Evolutionary conservation across 2,113 vertebrate species (phyloP).

Genomic region (Xiphophorus maculatus): DNA sequence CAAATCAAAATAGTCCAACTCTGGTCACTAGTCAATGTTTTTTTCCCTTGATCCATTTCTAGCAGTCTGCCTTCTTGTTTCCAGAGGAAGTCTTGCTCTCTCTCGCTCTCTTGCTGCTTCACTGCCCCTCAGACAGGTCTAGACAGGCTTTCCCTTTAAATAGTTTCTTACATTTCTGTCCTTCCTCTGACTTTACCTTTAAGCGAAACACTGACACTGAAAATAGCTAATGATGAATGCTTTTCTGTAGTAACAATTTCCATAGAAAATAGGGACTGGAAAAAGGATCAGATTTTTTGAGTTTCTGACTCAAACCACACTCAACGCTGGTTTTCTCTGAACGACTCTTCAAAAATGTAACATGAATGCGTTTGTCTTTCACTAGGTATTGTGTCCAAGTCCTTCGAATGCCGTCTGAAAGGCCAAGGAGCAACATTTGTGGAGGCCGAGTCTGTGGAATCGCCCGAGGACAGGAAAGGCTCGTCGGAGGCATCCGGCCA

Average conservation of each 20-base stretch:
- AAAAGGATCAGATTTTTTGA: too few species aligned
- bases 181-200: background rate
- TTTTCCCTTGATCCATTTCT: background rate
- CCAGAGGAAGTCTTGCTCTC: background rate
- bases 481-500: constrained; percentile 54
- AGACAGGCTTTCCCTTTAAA: background rate
- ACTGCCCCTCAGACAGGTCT: background rate
- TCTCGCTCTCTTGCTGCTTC: background rate
- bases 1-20: too few species aligned
- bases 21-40: too few species aligned
- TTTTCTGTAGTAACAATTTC: background rate
- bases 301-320: too few species aligned
- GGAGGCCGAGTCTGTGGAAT: constrained; percentile 83
- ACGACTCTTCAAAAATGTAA: background rate
- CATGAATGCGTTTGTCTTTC: constrained; percentile 26
- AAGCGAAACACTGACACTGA: background rate
- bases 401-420: constrained; percentile 95
- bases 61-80: background rate
- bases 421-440: constrained; percentile 96
- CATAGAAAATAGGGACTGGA: background rate
- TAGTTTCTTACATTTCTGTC: background rate
- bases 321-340: background rate
- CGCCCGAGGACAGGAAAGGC: constrained; percentile 54
- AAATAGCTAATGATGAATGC: background rate
- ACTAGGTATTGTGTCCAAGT: constrained; percentile 96